These are phyloP conservation scores for Bos taurus DNA, from an alignment of 2,113 vertebrate species.

Conservation along the genomic window ARS-UCD2.0 NC_037329.1:76925501-76926000, in stretches of 20 bases:
- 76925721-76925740: not conserved
- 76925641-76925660: not conserved
- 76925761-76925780: not conserved
- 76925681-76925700: not conserved
- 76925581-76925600: not conserved
- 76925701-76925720: not conserved
- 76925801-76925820: not conserved
- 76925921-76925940: not conserved
- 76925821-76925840: not conserved
- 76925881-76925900: constrained; percentile 45
- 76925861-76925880: constrained; percentile 55
- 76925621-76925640: not conserved
- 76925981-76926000: not conserved
- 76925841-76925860: constrained; percentile 23
- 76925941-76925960: not conserved
- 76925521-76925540: not conserved
- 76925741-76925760: not conserved
- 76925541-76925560: not conserved
- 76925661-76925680: not conserved
- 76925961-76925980: not conserved
- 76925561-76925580: not conserved
- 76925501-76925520: not conserved
- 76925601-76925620: not conserved
- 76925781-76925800: not conserved
- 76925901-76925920: not conserved